phyloP scores from a whole-genome alignment of 2,797 vertebrate genomes.

The Cyprinodon diabolis region DNA sequence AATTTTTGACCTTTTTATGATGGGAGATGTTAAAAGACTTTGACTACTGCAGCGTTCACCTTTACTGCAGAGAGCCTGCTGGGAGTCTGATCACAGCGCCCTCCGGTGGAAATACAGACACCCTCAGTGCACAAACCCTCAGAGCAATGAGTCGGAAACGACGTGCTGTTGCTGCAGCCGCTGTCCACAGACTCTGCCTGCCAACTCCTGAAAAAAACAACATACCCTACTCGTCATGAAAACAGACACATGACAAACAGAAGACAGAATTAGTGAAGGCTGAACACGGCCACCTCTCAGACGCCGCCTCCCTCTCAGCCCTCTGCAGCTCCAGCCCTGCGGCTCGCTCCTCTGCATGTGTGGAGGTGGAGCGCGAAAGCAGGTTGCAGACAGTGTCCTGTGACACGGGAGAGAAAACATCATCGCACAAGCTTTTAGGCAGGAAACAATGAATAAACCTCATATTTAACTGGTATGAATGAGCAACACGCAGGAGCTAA shows the following conservation, averaged over 20 bases:
- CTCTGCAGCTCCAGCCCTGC: constrained; percentile 82
- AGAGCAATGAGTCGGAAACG: constrained; percentile 83
- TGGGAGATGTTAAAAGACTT: neutral
- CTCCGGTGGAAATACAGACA: constrained; percentile 78
- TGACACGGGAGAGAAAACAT: constrained; percentile 9
- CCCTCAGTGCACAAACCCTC: constrained; percentile 84
- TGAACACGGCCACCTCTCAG: constrained; percentile 82
- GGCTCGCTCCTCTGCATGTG: constrained; percentile 87
- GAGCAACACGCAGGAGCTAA: neutral
- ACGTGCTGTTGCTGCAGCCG: constrained; percentile 92
- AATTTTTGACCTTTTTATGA: too few relatives aligned
- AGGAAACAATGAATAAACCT: neutral
- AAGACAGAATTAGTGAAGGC: neutral
- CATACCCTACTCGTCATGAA: neutral
- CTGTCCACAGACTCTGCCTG: constrained; percentile 96
- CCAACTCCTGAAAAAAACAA: constrained; percentile 86
- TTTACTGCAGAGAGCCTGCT: constrained; percentile 79
- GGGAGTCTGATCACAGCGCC: constrained; percentile 77
- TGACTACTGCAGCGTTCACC: constrained; percentile 72
- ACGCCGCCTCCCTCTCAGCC: constrained; percentile 85
- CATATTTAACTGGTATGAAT: neutral
- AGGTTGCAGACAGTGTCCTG: constrained; percentile 84
- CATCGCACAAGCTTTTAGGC: neutral
- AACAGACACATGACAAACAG: neutral
- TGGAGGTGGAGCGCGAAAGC: constrained; percentile 74